phyloP scores from a whole-genome alignment of 2,888 invertebrate genomes.

The Zygothrica quintamaculata region DNA sequence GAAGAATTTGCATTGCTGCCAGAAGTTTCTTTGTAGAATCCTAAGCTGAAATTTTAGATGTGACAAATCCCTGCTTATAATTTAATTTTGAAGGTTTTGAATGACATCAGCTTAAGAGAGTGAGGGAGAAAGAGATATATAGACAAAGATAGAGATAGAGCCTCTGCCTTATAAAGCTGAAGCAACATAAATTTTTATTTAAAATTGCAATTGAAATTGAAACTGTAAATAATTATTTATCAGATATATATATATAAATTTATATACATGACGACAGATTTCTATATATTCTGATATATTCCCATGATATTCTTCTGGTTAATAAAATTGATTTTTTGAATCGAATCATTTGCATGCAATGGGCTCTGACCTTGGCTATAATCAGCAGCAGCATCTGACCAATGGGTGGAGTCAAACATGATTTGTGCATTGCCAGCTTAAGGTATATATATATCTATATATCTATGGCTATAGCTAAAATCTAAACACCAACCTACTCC shows the following conservation, averaged over 20 bases:
- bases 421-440: conserved; percentile 53
- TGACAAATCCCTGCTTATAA: too few relatives aligned
- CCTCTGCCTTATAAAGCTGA: too few relatives aligned
- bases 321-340: conserved; percentile 21
- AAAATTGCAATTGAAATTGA: conserved; percentile 19
- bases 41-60: too few relatives aligned
- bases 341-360: conserved; percentile 52
- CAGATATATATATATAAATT: conserved; percentile 30
- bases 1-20: too few relatives aligned
- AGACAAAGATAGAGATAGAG: too few relatives aligned
- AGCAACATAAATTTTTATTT: conserved; percentile 11
- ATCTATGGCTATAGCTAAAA: too few relatives aligned
- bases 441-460: too few relatives aligned
- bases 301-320: conserved; percentile 7
- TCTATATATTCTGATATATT: conserved; percentile 8
- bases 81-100: conserved; percentile 1
- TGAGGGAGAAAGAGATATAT: too few relatives aligned
- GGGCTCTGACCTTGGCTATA: conserved; percentile 52
- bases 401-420: conserved; percentile 70
- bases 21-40: too few relatives aligned
- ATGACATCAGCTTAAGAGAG: too few relatives aligned
- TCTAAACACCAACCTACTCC: background rate
- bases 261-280: conserved; percentile 20
- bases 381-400: conserved; percentile 12
- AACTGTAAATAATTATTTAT: conserved; percentile 34